Base-by-base conservation (phyloP, 2,888 invertebrate species). In the Punctoribates punctum region DNA sequence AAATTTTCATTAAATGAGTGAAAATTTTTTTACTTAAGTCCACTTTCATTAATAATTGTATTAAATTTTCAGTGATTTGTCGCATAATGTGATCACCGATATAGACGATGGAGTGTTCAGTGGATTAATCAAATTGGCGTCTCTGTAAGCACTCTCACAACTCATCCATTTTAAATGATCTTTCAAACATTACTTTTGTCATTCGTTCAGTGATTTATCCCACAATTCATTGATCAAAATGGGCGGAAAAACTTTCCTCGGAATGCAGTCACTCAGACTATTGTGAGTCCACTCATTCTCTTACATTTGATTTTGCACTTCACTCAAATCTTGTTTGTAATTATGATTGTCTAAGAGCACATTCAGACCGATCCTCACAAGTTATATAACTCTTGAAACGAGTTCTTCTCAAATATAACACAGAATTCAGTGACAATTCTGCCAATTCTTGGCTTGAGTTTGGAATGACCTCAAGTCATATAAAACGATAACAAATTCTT, bases 71-170 rank as follows among this genome's bases (percentile, higher is more conserved):
- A 82, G 82, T 74, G 79, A 81, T 76, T 76, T 82, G 73, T 80
- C 81, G 9, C 38, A 79, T 72, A 82, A 82, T 78, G 70, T 75
- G 15, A 74, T 82, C 11, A 74, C 60, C 9, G 75, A 75, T 25
- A 42, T 82, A 13, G 77, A 74, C 2, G 80, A 82, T 29, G 80
- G 80, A 8, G 79, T 79, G 1, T 81, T 82, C 73, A 80, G 77
- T 73, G 82, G 82, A 70, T 75, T 81, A 11, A 70, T 57, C 54
- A 60, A 51, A 27, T 65, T 77, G 27, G 76, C 51, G 48, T 77
- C 76, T 13, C 48, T 77, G 75, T 75, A 77, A 54, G 73, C 34
- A 34, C 57, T 13, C 2, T 11, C 23, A 57, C 57, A n/a, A n/a
- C n/a, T n/a, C n/a, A n/a, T n/a, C n/a, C n/a, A n/a, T n/a, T n/a